These are phyloP conservation scores for Axea sp. DNA, from an alignment of 2,888 invertebrate genomes.

Conservation along the genomic window DNA sequence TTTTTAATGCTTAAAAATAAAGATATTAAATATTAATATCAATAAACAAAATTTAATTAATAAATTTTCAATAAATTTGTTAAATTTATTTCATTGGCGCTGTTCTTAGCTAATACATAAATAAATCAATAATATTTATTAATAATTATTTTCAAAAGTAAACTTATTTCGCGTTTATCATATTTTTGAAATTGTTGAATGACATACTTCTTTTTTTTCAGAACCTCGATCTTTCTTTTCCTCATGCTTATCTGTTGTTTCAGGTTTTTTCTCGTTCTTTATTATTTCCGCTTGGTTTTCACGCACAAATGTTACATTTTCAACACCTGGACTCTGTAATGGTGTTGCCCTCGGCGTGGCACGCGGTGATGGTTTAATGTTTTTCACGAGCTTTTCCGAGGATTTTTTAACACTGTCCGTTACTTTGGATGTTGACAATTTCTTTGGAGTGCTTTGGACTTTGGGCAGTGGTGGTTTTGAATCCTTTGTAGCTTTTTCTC, in stretches of 20 bases:
- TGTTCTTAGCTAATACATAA: too few species aligned
- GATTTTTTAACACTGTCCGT: slow-evolving; percentile 69
- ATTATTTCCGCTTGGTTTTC: slow-evolving; percentile 73
- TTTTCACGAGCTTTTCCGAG: slow-evolving; percentile 73
- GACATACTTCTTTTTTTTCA: slow-evolving; percentile 70
- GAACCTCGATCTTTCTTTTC: slow-evolving; percentile 75
- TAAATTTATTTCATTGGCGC: too few species aligned
- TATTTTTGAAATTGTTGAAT: background rate
- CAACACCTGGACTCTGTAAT: slow-evolving; percentile 81
- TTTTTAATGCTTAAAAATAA: too few species aligned
- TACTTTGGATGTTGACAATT: slow-evolving; percentile 73
- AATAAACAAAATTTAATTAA: too few species aligned
- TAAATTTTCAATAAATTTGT: too few species aligned
- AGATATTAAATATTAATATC: too few species aligned
- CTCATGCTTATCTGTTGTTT: slow-evolving; percentile 66
- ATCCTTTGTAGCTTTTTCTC: slow-evolving; percentile 81
- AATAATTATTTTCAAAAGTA: too few species aligned
- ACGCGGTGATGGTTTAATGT: slow-evolving; percentile 78
- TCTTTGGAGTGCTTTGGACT: slow-evolving; percentile 80
- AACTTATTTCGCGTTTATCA: too few species aligned
- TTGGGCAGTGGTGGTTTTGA: slow-evolving; percentile 84
- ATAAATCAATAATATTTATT: too few species aligned
- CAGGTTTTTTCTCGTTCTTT: slow-evolving; percentile 68
- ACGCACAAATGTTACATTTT: slow-evolving; percentile 75
- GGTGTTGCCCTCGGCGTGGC: slow-evolving; percentile 81